Base-by-base conservation (phyloP, 1,140 invertebrate genomes). In the Drosophila parvula region DNA sequence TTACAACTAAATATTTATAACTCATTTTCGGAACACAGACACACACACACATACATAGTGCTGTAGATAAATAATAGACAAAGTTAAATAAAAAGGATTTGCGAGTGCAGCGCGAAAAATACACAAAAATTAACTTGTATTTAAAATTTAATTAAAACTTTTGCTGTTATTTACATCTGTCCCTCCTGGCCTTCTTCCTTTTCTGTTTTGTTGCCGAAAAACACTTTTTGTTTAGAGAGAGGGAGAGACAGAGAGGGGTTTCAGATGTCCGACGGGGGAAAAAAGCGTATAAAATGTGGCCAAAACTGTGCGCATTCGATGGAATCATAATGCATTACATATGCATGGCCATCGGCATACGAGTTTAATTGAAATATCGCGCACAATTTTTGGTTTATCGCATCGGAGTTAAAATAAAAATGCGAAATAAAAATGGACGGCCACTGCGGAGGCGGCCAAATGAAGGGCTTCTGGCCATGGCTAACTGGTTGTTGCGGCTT, bases 91-190 rank as follows among this genome's bases (percentile, higher is more conserved):
- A 61, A 78, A 78, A 10, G 60, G 32, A 62, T 51, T 55, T 77
- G 10, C 11, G 4, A n/a, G 51, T 76, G 48, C 41, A 61, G 77
- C 59, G 74, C 74, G 69, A 78, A 83, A 88, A 88, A 78, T 89
- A 89, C 78, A 88, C 83, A 89, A 79, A 69, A 89, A 89, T 89
- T 89, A 89, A 89, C 81, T 89, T 89, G 84, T 83, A 89, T 89
- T 89, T 89, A 89, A 89, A 89, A 89, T 89, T 89, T 89, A 89
- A 89, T 89, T 89, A 89, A 89, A 89, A 89, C 84, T 89, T 88
- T 81, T 89, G 69, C 84, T 81, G 74, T 89, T 88, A 88, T 88
- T 86, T 88, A 88, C 80, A 88, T 11, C 32, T 47, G n/a, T 16
- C 27, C 45, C 43, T 36, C 14, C 14, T 36, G 38, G 12, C 38